Percentiles rank a stretch among this genome's conserved stretches.
These are phyloP conservation scores for Mola mola DNA, from an alignment of 2,113 vertebrate species.

Conservation along the genomic window DNA sequence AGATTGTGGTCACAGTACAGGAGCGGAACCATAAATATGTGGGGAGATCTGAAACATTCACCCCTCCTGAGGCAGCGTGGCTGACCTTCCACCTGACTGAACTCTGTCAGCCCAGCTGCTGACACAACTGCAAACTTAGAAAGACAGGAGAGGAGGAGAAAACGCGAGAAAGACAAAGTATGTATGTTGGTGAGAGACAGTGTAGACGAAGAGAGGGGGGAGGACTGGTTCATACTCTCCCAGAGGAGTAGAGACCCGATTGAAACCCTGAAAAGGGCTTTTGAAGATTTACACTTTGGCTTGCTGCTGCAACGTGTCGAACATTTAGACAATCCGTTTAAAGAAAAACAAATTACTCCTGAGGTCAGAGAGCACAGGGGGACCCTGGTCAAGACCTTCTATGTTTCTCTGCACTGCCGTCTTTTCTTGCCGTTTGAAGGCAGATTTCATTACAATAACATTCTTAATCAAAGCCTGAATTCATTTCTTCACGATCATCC, in stretches of 20 bases:
- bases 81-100: constrained; percentile 57
- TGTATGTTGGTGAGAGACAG: constrained; percentile 17
- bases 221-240: constrained; percentile 35
- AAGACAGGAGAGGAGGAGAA: constrained; percentile 24
- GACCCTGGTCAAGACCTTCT: constrained; percentile 68
- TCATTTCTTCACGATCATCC: constrained; percentile 56
- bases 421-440: constrained; percentile 77
- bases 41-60: constrained; percentile 43
- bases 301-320: constrained; percentile 60
- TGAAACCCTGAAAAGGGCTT: constrained; percentile 55
- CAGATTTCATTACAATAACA: constrained; percentile 84
- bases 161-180: constrained; percentile 47
- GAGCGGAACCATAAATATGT: constrained; percentile 58
- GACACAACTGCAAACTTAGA: constrained; percentile 49
- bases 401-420: constrained; percentile 60
- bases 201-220: neutral
- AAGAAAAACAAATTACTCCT: constrained; percentile 78
- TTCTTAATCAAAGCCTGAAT: constrained; percentile 80
- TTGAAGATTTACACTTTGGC: constrained; percentile 74
- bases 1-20: constrained; percentile 55
- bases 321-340: constrained; percentile 70
- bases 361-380: constrained; percentile 61
- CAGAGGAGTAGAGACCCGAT: constrained; percentile 49
- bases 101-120: constrained; percentile 45
- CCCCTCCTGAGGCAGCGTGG: constrained; percentile 22